phyloP scores from a whole-genome alignment of 2,888 invertebrate genomes.

The Erpobdella octoculata region DNA sequence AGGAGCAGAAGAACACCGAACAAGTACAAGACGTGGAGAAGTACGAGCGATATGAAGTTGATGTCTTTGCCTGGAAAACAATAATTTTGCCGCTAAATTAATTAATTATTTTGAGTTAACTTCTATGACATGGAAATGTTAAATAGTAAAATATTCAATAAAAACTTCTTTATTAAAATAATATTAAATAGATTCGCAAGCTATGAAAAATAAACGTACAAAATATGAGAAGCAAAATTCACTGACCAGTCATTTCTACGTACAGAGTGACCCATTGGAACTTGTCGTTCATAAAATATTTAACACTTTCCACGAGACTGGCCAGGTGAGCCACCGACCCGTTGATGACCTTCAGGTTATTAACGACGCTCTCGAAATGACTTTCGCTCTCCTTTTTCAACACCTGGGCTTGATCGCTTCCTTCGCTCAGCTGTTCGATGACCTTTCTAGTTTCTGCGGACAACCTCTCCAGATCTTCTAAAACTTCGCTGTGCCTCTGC shows the following conservation, averaged over 20 bases:
- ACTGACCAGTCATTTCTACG: background rate
- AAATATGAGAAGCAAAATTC: background rate
- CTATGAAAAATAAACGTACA: background rate
- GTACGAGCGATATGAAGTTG: conserved; percentile 41
- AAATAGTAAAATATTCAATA: background rate
- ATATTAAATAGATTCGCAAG: too few species aligned
- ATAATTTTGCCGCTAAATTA: background rate
- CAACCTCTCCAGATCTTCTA: background rate
- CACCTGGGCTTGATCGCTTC: background rate
- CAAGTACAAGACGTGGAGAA: conserved; percentile 45
- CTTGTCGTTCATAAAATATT: background rate
- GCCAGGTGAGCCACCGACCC: background rate
- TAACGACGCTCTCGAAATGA: conserved; percentile 1
- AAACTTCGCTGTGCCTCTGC: conserved; percentile 1
- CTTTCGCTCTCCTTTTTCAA: background rate
- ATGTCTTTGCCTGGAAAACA: conserved; percentile 43
- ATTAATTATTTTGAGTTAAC: background rate
- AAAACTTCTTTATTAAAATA: too few species aligned
- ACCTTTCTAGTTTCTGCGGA: background rate
- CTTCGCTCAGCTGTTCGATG: conserved; percentile 4
- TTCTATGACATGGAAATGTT: background rate
- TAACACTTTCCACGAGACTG: background rate
- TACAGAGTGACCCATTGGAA: background rate
- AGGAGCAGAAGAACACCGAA: conserved; percentile 43
- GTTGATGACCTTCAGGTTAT: conserved; percentile 10